These are phyloP conservation scores for Eristalis tenax DNA, from an alignment of 2,888 invertebrate species.

Conservation along the genomic window DNA sequence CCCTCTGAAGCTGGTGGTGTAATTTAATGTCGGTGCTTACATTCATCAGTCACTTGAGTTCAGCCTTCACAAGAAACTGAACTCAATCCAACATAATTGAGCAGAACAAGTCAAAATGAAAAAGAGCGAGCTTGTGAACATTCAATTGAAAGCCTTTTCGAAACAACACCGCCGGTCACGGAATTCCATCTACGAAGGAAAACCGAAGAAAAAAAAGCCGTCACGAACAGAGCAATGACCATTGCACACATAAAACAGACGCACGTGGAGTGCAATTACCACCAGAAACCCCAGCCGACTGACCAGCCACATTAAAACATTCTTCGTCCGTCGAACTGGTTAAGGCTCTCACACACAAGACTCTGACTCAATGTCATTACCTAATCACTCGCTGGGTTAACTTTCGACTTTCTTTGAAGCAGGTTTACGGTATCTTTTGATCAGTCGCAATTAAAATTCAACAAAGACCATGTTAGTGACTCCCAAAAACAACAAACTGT, in stretches of 20 bases:
- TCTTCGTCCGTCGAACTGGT: conserved; percentile 34
- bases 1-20: no score
- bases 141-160: background rate
- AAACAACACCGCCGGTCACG: background rate
- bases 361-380: conserved; percentile 15
- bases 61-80: no score
- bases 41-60: no score
- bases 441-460: conserved; percentile 29
- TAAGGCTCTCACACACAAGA: conserved; percentile 18
- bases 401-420: conserved; percentile 57
- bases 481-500: background rate
- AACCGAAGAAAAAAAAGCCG: background rate
- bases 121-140: no score
- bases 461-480: conserved; percentile 15
- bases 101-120: no score
- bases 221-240: background rate
- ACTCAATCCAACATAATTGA: no score
- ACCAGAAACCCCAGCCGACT: background rate
- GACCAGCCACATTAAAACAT: conserved; percentile 7
- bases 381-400: conserved; percentile 22
- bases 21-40: no score
- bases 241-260: background rate
- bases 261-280: background rate
- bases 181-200: background rate
- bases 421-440: conserved; percentile 31